Evolutionary conservation across 2,113 vertebrate species (phyloP).

Genomic region (Orcinus orca): DNA sequence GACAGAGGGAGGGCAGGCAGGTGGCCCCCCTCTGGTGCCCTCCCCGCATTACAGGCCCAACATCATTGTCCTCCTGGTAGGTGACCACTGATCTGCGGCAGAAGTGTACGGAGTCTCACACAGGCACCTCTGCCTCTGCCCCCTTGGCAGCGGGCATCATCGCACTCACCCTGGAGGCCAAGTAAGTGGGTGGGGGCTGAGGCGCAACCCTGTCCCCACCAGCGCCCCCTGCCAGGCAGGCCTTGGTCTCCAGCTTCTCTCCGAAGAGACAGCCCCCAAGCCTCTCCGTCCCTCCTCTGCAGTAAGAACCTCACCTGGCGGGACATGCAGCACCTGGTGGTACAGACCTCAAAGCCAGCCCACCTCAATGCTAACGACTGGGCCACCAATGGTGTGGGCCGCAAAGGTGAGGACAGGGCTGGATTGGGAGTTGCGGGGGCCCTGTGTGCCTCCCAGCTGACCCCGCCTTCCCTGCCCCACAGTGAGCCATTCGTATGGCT

Average conservation of each 20-base stretch:
- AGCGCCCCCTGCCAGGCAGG: not conserved
- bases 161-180: constrained; percentile 96
- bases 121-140: constrained; percentile 95
- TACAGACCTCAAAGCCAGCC: constrained; percentile 93
- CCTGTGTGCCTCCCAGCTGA: not conserved
- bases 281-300: not conserved
- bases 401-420: constrained; percentile 87
- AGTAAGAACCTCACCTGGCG: constrained; percentile 98
- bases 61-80: constrained; percentile 74
- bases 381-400: constrained; percentile 95
- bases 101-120: constrained; percentile 97
- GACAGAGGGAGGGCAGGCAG: not conserved
- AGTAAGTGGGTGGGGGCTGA: constrained; percentile 83
- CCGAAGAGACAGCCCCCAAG: not conserved
- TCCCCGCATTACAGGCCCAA: not conserved
- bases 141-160: constrained; percentile 97
- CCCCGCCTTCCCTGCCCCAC: not conserved
- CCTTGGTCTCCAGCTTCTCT: not conserved
- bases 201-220: not conserved
- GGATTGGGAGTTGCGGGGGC: fast-evolving
- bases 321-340: constrained; percentile 99
- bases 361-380: constrained; percentile 95
- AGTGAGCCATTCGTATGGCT: constrained; percentile 98
- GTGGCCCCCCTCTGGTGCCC: not conserved
- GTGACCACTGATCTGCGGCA: constrained; percentile 96